Percentiles rank a stretch among this genome's conserved stretches.
Conservation (phyloP, 2,113 vertebrate genomes). For the Rhodinocichla rosea region DNA sequence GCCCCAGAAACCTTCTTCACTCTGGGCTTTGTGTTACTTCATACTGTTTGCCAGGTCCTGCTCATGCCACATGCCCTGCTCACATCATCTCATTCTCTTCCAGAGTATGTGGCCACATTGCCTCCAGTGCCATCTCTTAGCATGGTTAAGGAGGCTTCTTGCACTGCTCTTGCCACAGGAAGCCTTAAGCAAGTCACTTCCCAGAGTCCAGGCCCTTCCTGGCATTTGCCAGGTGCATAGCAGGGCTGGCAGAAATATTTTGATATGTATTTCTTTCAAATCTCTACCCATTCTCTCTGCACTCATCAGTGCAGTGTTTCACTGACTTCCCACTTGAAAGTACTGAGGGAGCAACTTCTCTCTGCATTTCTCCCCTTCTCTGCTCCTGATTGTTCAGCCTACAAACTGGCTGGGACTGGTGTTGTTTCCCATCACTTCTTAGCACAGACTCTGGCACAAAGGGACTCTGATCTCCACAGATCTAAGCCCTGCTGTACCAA, state of each 20-base stretch:
- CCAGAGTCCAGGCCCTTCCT: background rate
- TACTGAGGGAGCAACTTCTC: background rate
- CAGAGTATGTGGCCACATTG: accelerated
- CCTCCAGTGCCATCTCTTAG: background rate
- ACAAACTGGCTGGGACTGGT: background rate
- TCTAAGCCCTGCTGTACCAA: conserved; percentile 21
- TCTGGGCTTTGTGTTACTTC: background rate
- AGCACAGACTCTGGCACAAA: background rate
- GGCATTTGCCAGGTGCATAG: background rate
- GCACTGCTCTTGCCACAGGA: background rate
- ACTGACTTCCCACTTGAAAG: background rate
- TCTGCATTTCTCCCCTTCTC: background rate
- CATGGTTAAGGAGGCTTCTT: background rate
- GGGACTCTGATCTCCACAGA: conserved; percentile 3
- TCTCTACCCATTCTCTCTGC: background rate
- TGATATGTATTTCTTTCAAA: background rate
- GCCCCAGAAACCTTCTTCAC: background rate
- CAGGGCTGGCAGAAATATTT: background rate
- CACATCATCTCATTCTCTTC: background rate
- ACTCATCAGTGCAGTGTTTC: background rate
- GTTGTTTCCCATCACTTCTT: background rate
- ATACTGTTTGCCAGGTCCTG: accelerated
- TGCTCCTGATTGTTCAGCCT: background rate
- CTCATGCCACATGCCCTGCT: background rate
- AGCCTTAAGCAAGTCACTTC: background rate